phyloP scores from a whole-genome alignment of 92 coral and sea anemone species.

The Ricordea florida region DNA sequence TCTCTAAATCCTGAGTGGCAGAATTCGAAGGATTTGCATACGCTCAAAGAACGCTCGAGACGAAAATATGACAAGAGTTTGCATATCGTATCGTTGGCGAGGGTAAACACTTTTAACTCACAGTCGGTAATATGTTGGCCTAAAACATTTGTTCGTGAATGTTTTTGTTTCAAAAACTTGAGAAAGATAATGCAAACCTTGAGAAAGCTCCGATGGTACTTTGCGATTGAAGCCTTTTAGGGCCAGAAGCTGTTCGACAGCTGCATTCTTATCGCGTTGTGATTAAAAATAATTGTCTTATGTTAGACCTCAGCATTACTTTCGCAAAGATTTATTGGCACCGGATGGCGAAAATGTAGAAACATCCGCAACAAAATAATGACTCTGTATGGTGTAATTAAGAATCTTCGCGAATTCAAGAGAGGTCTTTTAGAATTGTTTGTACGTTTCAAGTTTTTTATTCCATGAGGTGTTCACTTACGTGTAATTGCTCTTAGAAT shows the following conservation, averaged over 20 bases:
- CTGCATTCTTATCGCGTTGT: conserved; percentile 1
- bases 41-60: conserved; percentile 6
- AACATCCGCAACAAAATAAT: conserved; percentile 15
- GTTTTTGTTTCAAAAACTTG: not conserved
- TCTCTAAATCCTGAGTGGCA: conserved; percentile 19
- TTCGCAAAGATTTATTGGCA: conserved; percentile 2
- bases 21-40: conserved; percentile 23
- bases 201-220: no score
- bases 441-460: no score
- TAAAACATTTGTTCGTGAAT: conserved; percentile 1
- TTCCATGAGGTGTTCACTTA: no score
- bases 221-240: no score
- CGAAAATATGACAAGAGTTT: not conserved
- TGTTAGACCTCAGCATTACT: not conserved
- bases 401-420: no score
- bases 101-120: conserved; percentile 12
- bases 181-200: not conserved
- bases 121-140: not conserved
- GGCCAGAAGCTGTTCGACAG: not conserved
- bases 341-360: not conserved
- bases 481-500: no score
- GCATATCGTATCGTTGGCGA: conserved; percentile 8
- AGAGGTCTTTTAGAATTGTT: no score
- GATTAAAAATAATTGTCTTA: not conserved
- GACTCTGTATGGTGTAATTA: not conserved